Evolutionary conservation across 2,797 vertebrate species (phyloP), one percentile per base, ranked within the genome.

Genomic region (Amphiprion clarkii): DNA sequence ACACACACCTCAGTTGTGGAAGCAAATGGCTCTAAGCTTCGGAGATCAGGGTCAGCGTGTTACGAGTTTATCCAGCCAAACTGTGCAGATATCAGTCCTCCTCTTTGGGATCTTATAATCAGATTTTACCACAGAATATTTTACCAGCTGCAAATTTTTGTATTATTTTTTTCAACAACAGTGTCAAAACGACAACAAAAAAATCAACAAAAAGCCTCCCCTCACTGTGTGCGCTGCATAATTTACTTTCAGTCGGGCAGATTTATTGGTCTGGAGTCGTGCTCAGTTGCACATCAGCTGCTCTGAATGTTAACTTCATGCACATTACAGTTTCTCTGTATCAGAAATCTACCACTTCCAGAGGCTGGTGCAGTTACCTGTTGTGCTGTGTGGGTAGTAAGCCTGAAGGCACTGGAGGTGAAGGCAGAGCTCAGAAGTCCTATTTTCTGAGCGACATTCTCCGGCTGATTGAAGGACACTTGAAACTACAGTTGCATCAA

Each of bases 391-490:
- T 92, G 53, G 74, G 85, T 67, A 69, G 76, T 74, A 68, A 82
- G 59, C 71, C 81, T 82, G 74, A 79, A 75, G 81, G 71, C 74
- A 72, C 66, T 58, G 63, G 49, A 71, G 71, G 29, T 39, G 74
- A 78, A 48, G 64, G 62, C n/a, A 40, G 25, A 67, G 78, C 74
- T 83, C 77, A 56, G 33, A 68, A 25, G 75, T 70, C 65, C 51
- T 89, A 89, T 65, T 79, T 58, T 80, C 81, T 67, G 11, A 78
- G 48, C 55, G 53, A 81, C 93, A 94, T 95, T 79, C 64, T 92
- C 75, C 71, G 62, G 46, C 42, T 58, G 60, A 29, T 53, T 10
- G 53, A 76, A 79, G 65, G 74, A 60, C 76, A 74, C 78, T 78
- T 82, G 76, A 79, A 81, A 81, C 79, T 83, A 87, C 42, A 65